Base-by-base conservation (phyloP, 2,113 vertebrate genomes). In the Progne subis region DNA sequence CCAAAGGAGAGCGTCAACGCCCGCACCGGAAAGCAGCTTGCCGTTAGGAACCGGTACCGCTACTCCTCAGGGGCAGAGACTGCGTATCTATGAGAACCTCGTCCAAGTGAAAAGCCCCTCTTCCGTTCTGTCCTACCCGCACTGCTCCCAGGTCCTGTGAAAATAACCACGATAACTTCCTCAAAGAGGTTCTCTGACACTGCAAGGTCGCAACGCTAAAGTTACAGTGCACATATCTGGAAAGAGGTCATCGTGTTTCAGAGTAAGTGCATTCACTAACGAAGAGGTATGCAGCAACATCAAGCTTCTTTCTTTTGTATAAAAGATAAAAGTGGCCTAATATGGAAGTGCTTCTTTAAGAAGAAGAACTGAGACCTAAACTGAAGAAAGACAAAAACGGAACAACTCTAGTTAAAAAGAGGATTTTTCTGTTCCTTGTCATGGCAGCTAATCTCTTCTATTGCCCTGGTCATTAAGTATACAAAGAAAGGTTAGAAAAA, bases 401-500 rank as follows among this genome's bases (percentile, higher is more conserved):
- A 89, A 82, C 44, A 57, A 70, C 29, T 74, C 61, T 26, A 23
- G n/a, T 88, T 96, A 88, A 88, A 93, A 87, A 60, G 50, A 91
- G 24, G 67, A 68, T 68, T 86, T 96, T 95, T 90, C 60, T 96
- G 57, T 61, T 94, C 80, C 67, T 88, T 82, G 69, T 67, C 82
- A 93, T 49, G 65, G 76, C 80, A 93, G 88, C 60, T 95, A 91
- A 96, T 95, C 83, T 90, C 49, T 76, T 92, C 60, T 85, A 57
- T 72, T 95, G 67, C 74, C 39, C 65, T 80, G 46, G 50, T 79
- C 89, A 87, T 94, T 76, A 92, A 92, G 50, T 85, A 85, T 24
- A 96, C 91, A 92, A 74, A 78, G 82, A 88, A 95, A 94, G 85
- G 82, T 96, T 94, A 95, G 65, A 56, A 96, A 95, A 97, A 95